Percentiles rank a stretch among this genome's conserved stretches.
Evolutionary conservation across 2,888 invertebrate genomes (phyloP).

Genomic region (Notodonta dromedarius): DNA sequence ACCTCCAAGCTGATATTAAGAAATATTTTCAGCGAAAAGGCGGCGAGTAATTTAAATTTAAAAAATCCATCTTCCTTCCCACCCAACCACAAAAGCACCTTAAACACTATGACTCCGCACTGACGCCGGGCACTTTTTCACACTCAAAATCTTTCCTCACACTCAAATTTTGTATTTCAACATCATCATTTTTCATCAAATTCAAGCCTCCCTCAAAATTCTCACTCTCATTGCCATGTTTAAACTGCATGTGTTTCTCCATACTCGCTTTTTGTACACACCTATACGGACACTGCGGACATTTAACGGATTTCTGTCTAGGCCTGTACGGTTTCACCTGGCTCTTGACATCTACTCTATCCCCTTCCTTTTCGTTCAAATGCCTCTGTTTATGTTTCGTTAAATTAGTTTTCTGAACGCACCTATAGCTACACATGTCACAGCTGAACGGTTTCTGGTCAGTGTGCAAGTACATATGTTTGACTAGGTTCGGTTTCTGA

Average conservation of each 20-base stretch:
- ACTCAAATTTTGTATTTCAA: slow-evolving; percentile 62
- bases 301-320: slow-evolving; percentile 73
- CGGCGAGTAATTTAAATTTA: neutral
- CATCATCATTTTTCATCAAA: slow-evolving; percentile 38
- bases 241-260: slow-evolving; percentile 76
- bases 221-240: slow-evolving; percentile 55
- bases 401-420: slow-evolving; percentile 79
- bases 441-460: slow-evolving; percentile 80
- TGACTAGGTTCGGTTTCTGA: slow-evolving; percentile 79
- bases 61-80: neutral
- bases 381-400: slow-evolving; percentile 79
- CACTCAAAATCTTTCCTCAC: slow-evolving; percentile 51
- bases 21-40: neutral
- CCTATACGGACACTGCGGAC: slow-evolving; percentile 68
- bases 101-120: slow-evolving; percentile 36
- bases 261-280: slow-evolving; percentile 78
- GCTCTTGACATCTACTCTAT: slow-evolving; percentile 58
- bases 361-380: slow-evolving; percentile 67
- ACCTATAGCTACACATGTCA: slow-evolving; percentile 75
- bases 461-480: slow-evolving; percentile 81
- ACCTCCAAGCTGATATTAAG: neutral
- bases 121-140: slow-evolving; percentile 8
- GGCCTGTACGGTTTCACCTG: slow-evolving; percentile 71
- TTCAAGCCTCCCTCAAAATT: slow-evolving; percentile 39
- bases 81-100: slow-evolving; percentile 7